Conservation (phyloP, 2,113 vertebrate genomes). For the Gulo gulo region DNA sequence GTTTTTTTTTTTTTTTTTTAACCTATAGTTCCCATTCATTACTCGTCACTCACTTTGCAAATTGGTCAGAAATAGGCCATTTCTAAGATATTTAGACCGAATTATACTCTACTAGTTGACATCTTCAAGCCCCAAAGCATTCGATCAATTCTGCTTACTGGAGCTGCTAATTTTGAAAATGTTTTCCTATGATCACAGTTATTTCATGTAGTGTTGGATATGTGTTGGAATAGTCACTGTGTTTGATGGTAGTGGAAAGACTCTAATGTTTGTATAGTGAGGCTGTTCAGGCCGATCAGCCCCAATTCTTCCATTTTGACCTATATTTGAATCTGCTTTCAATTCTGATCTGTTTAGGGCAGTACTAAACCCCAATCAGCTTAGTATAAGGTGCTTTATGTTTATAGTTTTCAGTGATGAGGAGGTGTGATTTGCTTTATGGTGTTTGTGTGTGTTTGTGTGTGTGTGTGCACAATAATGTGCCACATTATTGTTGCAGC, state of each 20-base stretch:
- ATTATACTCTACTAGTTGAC: neutral
- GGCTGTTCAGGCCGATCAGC: neutral
- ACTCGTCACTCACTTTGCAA: neutral
- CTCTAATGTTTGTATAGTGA: neutral
- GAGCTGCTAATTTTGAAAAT: constrained; percentile 4
- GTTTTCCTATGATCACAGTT: neutral
- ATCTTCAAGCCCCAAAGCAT: neutral
- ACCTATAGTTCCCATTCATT: neutral
- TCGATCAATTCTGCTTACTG: neutral
- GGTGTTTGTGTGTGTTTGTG: neutral
- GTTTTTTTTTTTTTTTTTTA: neutral
- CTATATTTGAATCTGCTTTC: constrained; percentile 1
- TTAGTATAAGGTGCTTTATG: neutral
- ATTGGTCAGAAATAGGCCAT: neutral
- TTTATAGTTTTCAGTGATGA: neutral
- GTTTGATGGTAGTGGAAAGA: neutral
- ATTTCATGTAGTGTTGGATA: neutral
- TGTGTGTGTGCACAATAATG: neutral
- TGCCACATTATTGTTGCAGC: neutral
- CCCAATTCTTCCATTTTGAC: neutral
- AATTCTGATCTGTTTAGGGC: neutral
- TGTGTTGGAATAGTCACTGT: neutral
- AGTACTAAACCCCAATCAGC: neutral
- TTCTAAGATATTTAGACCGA: neutral
- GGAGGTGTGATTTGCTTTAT: neutral